phyloP scores from a whole-genome alignment of 2,888 invertebrate species.

The Lasiommata megera region DNA sequence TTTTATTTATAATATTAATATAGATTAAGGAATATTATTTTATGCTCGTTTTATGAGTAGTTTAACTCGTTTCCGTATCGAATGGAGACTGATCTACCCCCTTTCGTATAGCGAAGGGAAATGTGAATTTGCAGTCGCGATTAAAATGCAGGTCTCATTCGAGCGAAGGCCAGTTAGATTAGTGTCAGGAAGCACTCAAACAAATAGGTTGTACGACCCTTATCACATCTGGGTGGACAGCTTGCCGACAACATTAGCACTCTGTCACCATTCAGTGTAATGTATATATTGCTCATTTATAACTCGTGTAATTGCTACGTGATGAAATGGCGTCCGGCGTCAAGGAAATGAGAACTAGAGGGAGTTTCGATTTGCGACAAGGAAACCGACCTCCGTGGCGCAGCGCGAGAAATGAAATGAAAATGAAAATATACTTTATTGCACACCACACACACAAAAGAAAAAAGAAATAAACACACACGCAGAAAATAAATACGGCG shows the following conservation, averaged over 20 bases:
- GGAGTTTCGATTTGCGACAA: conserved; percentile 10
- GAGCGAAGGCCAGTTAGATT: conserved; percentile 40
- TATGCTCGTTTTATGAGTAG: too few species aligned
- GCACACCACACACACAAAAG: too few species aligned
- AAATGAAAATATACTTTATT: too few species aligned
- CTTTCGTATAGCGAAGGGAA: background rate
- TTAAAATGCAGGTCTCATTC: conserved; percentile 26
- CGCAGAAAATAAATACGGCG: too few species aligned
- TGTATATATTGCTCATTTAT: conserved; percentile 30
- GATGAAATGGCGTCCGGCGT: conserved; percentile 19
- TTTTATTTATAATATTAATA: too few species aligned
- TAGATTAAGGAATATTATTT: too few species aligned
- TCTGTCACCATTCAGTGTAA: conserved; percentile 52
- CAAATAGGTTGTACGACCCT: conserved; percentile 55
- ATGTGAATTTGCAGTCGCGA: conserved; percentile 11
- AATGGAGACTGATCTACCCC: too few species aligned
- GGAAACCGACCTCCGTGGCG: too few species aligned
- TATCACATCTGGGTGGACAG: conserved; percentile 48
- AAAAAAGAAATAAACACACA: too few species aligned
- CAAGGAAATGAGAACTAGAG: conserved; percentile 25
- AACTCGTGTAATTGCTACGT: conserved; percentile 30
- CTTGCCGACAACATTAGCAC: conserved; percentile 54
- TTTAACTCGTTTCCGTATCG: too few species aligned
- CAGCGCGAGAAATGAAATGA: too few species aligned
- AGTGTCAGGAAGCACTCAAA: conserved; percentile 44